phyloP scores from a whole-genome alignment of 1,140 invertebrate species.

The Brachystomella parvula region DNA sequence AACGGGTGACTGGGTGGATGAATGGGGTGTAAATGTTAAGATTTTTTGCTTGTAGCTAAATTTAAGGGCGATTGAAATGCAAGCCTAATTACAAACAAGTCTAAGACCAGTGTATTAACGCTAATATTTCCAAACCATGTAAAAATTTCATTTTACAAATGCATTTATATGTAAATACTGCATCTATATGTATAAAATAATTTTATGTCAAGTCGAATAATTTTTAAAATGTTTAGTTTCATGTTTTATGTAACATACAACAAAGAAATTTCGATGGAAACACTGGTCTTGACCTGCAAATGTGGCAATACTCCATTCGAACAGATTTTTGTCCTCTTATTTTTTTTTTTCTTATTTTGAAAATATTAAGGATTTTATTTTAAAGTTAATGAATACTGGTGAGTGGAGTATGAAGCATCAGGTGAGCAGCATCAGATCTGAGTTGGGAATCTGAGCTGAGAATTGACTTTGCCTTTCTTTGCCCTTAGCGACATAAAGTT shows the following conservation, averaged over 20 bases:
- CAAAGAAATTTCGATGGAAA: slow-evolving; percentile 35
- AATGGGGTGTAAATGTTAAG: slow-evolving; percentile 30
- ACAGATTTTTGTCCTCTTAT: slow-evolving; percentile 1
- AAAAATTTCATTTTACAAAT: background rate
- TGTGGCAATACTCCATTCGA: slow-evolving; percentile 27
- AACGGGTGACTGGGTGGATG: slow-evolving; percentile 27
- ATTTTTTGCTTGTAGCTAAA: slow-evolving; percentile 26
- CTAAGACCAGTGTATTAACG: slow-evolving; percentile 34
- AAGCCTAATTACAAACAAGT: slow-evolving; percentile 34
- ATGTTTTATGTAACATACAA: too few species aligned
- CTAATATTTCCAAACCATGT: background rate
- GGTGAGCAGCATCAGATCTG: slow-evolving; percentile 38
- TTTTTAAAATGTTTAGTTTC: background rate
- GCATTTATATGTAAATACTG: background rate
- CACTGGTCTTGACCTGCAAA: slow-evolving; percentile 37
- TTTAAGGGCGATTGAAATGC: slow-evolving; percentile 39
- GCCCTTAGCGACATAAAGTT: slow-evolving; percentile 38
- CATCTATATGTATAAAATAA: background rate
- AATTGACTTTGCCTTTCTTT: slow-evolving; percentile 38
- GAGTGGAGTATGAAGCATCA: slow-evolving; percentile 25
- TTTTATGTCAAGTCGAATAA: background rate
- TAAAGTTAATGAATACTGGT: background rate
- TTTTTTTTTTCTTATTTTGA: slow-evolving; percentile 12
- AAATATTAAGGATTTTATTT: too few species aligned
- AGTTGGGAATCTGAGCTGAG: slow-evolving; percentile 38